Base-by-base conservation (phyloP, 2,888 invertebrate species). In the Cecidostiba fungosa region DNA sequence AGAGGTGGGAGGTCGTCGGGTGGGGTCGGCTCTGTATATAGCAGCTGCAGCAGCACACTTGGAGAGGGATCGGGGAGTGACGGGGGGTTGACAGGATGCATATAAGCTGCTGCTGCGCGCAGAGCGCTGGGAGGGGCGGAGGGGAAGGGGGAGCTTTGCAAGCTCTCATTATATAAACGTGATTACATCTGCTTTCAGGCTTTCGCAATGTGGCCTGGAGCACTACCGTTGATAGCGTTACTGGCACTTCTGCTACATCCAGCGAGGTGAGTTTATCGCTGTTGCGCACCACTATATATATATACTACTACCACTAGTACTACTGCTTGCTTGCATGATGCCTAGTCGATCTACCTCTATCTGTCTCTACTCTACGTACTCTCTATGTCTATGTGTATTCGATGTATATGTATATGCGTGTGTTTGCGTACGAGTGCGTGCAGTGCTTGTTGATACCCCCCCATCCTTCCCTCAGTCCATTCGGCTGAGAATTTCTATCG, bases 181-280 rank as follows among this genome's bases (percentile, higher is more conserved):
- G 88, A 89, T 89, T 89, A 88, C 88, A 86, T 90, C 89, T 90
- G 88, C 85, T 93, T 93, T 89, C 91, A 93, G 93, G 93, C 92
- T 91, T 91, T 91, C 92, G 93, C 92, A 90, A 93, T 93, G 93
- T 92, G 93, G 93, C 92, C 92, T 93, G 93, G 93, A 92, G 93
- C 91, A 90, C 90, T 92, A 91, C 91, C 91, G 90, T 89, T 92
- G 90, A 90, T 93, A 91, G 91, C 89, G 90, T 91, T 93, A 92
- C 91, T 93, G 90, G 90, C 91, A 90, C 88, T 93, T 91, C 91
- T 93, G 91, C 90, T 92, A 89, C 91, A 92, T 91, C 91, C 91
- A 85, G 90, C 91, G 89, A 92, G 92, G 93, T 93, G 88, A 89
- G 91, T 90, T 82, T 86, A 84, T 86, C 86, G 79, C 72, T 77